A percentile compares a stretch with the other conserved stretches of the same genome.
Conservation (phyloP, 2,797 vertebrate genomes). For the Sebastolobus altivelis region DNA sequence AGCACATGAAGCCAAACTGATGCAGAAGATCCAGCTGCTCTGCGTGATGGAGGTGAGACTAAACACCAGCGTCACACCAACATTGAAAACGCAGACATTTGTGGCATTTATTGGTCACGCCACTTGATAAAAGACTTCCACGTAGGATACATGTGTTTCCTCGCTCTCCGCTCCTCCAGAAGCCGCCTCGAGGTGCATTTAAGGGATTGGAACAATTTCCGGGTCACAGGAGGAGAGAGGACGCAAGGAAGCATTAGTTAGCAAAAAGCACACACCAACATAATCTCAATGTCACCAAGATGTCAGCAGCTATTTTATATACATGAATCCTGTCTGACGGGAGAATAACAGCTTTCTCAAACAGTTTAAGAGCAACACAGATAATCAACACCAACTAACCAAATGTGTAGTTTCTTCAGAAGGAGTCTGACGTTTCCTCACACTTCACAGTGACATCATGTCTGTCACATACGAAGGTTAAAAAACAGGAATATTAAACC, state of each 20-base stretch:
- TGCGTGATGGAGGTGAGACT: conserved; percentile 97
- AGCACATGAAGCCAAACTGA: conserved; percentile 93
- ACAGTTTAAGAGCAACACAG: background rate
- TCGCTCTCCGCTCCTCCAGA: background rate
- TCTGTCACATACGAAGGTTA: background rate
- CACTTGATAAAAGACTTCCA: too few species aligned
- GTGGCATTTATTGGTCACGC: background rate
- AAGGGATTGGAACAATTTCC: too few species aligned
- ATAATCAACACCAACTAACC: background rate
- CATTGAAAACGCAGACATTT: too few species aligned
- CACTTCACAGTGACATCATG: background rate
- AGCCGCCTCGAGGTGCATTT: background rate
- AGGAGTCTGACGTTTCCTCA: background rate
- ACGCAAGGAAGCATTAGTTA: too few species aligned
- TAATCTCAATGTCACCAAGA: background rate
- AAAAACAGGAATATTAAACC: conserved; percentile 1
- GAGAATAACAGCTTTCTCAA: background rate
- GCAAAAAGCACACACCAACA: background rate
- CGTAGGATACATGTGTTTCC: background rate
- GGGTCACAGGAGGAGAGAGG: too few species aligned
- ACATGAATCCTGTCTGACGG: too few species aligned
- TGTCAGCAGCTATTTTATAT: background rate
- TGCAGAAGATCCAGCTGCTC: conserved; percentile 96
- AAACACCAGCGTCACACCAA: background rate
- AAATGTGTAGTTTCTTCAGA: background rate